A percentile compares a stretch with the other conserved stretches of the same genome.
Conservation (phyloP, 2,113 vertebrate species). For the Apaloderma vittatum region DNA sequence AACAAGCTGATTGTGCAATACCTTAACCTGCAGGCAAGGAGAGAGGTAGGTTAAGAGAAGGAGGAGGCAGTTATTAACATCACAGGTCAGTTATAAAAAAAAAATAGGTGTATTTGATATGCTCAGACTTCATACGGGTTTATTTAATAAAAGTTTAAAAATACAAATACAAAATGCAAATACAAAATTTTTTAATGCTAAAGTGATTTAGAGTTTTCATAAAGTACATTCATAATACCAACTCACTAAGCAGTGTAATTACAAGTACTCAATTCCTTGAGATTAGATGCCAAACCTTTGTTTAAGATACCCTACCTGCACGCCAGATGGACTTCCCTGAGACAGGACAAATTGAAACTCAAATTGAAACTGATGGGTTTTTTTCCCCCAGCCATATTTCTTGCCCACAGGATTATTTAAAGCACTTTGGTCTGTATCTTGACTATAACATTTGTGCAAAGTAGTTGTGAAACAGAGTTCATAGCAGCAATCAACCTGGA, state of each 20-base stretch:
- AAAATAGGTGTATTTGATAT: not conserved
- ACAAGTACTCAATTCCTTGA: not conserved
- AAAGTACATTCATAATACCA: not conserved
- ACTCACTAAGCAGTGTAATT: not conserved
- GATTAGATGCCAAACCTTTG: not conserved
- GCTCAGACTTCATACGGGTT: not conserved
- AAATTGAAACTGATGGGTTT: not conserved
- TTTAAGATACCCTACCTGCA: not conserved
- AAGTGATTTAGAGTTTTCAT: not conserved
- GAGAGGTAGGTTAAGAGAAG: conserved; percentile 9
- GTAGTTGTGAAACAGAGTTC: not conserved
- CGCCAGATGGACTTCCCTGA: not conserved
- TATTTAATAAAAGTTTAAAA: not conserved
- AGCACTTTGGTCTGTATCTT: not conserved
- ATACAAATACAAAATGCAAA: not conserved
- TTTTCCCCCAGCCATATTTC: not conserved
- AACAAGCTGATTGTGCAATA: conserved; percentile 96
- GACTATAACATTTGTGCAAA: not conserved
- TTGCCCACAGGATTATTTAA: not conserved
- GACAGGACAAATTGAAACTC: not conserved
- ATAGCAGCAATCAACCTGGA: not conserved
- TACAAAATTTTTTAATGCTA: not conserved
- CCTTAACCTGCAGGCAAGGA: conserved; percentile 89
- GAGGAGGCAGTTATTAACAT: not conserved
- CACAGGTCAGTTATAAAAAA: not conserved